These are phyloP conservation scores for Steinernema feltiae DNA, from an alignment of 1,140 invertebrate species.

Conservation along the genomic window DNA sequence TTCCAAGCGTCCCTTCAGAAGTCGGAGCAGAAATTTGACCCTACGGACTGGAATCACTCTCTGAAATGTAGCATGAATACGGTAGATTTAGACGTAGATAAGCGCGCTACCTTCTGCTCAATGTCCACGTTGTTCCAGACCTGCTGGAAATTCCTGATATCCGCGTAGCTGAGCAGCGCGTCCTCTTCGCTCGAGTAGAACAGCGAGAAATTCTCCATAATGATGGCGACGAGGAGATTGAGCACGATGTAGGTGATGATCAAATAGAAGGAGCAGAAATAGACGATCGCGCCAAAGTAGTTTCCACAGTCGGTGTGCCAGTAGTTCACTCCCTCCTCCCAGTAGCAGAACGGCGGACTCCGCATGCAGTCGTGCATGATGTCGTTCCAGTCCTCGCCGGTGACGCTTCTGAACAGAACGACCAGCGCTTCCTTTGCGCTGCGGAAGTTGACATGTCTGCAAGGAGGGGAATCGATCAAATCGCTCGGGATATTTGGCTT, in stretches of 20 bases:
- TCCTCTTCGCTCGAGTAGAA: conserved; percentile 99
- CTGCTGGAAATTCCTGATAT: conserved; percentile 97
- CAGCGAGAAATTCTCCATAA: conserved; percentile 99
- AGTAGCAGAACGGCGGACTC: conserved; percentile 77
- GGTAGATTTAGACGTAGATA: too few species aligned
- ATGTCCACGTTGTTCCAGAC: conserved; percentile 99
- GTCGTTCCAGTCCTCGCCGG: conserved; percentile 99
- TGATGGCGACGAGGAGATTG: conserved; percentile 97
- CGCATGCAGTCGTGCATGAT: conserved; percentile 99
- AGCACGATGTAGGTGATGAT: conserved; percentile 99
- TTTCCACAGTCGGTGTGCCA: conserved; percentile 94
- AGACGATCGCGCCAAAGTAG: conserved; percentile 77
- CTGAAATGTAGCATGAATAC: conserved; percentile 49
- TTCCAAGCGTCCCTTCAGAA: conserved; percentile 76
- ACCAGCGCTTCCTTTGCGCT: conserved; percentile 92
- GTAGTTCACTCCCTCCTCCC: conserved; percentile 80
- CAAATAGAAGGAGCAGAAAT: conserved; percentile 99
- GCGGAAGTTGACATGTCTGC: conserved; percentile 82
- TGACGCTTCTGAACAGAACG: conserved; percentile 96
- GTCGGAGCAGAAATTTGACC: conserved; percentile 66
- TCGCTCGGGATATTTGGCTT: conserved; percentile 37
- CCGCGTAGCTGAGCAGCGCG: conserved; percentile 82
- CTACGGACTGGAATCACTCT: conserved; percentile 83
- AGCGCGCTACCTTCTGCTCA: conserved; percentile 71
- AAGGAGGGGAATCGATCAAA: conserved; percentile 27